Percentiles rank a stretch among this genome's conserved stretches.
Evolutionary conservation across 1,140 invertebrate species (phyloP).

Genomic region (Lerema accius): DNA sequence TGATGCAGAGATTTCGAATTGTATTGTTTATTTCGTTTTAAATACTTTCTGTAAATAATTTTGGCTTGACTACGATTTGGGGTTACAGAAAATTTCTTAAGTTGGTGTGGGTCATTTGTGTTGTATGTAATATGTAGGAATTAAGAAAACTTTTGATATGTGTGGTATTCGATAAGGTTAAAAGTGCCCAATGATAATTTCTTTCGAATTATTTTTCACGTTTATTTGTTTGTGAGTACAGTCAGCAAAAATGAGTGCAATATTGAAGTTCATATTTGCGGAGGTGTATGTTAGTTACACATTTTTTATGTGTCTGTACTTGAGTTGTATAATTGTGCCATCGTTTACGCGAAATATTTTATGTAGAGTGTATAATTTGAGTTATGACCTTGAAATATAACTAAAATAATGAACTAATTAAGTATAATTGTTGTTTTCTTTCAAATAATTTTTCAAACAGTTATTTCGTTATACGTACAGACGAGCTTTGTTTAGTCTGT

Average conservation of each 20-base stretch:
- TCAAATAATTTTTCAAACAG: conserved; percentile 7
- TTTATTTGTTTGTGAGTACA: conserved; percentile 22
- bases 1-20: conserved; percentile 2
- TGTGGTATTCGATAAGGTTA: conserved; percentile 19
- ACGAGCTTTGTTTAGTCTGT: background rate
- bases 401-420: background rate
- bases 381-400: conserved; percentile 15
- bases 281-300: conserved; percentile 13
- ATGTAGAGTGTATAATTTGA: conserved; percentile 22
- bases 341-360: conserved; percentile 28
- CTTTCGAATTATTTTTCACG: background rate
- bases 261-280: background rate
- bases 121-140: conserved; percentile 33
- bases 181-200: conserved; percentile 4
- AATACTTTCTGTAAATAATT: conserved; percentile 15
- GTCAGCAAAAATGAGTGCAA: conserved; percentile 19
- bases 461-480: background rate
- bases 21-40: background rate
- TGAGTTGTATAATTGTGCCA: conserved; percentile 37
- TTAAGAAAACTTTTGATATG: conserved; percentile 31
- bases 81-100: conserved; percentile 32
- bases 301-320: conserved; percentile 36
- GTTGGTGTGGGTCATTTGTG: conserved; percentile 31
- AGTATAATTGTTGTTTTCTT: conserved; percentile 36
- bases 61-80: conserved; percentile 5